Percentiles rank a stretch among this genome's conserved stretches.
Evolutionary conservation across 1,140 invertebrate species (phyloP).

Genomic region (Atopsyche davidsoni): DNA sequence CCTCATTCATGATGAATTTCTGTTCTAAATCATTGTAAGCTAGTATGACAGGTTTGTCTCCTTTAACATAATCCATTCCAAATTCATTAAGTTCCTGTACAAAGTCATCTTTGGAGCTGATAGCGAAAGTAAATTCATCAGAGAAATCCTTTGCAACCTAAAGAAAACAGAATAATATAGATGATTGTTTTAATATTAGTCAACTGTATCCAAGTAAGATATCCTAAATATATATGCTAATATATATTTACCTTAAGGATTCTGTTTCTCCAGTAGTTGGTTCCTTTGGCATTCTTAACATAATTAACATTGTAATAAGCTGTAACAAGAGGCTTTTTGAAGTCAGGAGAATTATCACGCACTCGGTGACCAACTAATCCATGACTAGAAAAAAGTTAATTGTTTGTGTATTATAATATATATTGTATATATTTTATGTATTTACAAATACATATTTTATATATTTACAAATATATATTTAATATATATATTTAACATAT

Average conservation of each 20-base stretch:
- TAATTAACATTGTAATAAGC: slow-evolving; percentile 96
- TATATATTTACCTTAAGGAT: slow-evolving; percentile 65
- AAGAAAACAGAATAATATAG: slow-evolving; percentile 9
- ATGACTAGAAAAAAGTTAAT: slow-evolving; percentile 57
- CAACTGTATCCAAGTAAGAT: no score
- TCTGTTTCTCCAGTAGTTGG: slow-evolving; percentile 99
- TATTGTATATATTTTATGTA: background rate
- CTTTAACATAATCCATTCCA: slow-evolving; percentile 80
- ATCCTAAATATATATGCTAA: no score
- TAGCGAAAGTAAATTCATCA: slow-evolving; percentile 76
- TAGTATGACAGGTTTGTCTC: slow-evolving; percentile 85
- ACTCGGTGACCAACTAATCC: slow-evolving; percentile 89
- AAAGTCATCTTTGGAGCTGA: slow-evolving; percentile 90
- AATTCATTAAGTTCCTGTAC: slow-evolving; percentile 90
- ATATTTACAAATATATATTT: background rate
- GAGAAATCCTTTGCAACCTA: slow-evolving; percentile 80
- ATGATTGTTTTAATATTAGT: background rate
- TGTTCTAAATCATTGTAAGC: slow-evolving; percentile 75
- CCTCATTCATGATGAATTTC: slow-evolving; percentile 86
- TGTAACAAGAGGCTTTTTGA: slow-evolving; percentile 82
- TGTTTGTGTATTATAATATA: background rate
- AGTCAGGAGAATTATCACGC: slow-evolving; percentile 77
- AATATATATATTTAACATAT: background rate
- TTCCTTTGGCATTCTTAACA: slow-evolving; percentile 93
- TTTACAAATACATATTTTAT: background rate